phyloP scores from a whole-genome alignment of 2,888 invertebrate species.

The Drosophila nr. perissopoda region DNA sequence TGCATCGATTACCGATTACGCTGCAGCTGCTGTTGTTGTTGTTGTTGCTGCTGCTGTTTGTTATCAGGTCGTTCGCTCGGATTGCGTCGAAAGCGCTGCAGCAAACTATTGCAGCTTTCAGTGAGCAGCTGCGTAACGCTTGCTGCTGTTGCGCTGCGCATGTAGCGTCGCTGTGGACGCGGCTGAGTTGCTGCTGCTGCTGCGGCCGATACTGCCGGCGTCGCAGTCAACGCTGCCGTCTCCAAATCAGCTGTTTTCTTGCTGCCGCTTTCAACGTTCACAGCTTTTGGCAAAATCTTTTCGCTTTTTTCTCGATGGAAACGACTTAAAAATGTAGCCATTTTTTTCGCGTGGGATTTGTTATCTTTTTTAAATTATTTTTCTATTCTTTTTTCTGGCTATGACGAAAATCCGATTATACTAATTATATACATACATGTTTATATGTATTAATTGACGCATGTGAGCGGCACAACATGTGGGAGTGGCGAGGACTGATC shows the following conservation, averaged over 20 bases:
- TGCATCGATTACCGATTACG: conserved; percentile 82
- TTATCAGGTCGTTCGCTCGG: conserved; percentile 89
- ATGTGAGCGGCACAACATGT: conserved; percentile 5
- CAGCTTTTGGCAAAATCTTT: conserved; percentile 70
- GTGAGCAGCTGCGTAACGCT: conserved; percentile 94
- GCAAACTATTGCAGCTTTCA: conserved; percentile 94
- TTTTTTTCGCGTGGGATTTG: conserved; percentile 54
- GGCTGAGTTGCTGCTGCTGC: conserved; percentile 69
- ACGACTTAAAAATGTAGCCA: conserved; percentile 83
- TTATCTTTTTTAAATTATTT: conserved; percentile 11
- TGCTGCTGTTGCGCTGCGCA: conserved; percentile 90
- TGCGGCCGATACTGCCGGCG: conserved; percentile 32
- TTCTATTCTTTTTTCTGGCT: conserved; percentile 4
- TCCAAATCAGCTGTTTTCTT: conserved; percentile 61
- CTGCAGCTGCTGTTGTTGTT: conserved; percentile 53
- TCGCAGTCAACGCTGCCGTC: conserved; percentile 35
- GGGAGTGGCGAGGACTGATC: conserved; percentile 2
- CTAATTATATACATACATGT: conserved; percentile 31
- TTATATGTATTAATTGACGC: conserved; percentile 3
- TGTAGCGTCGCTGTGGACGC: conserved; percentile 89
- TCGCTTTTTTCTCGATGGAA: conserved; percentile 84
- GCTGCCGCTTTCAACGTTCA: conserved; percentile 54
- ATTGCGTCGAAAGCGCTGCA: conserved; percentile 92
- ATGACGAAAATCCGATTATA: conserved; percentile 42
- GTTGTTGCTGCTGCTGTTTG: conserved; percentile 69